These are phyloP conservation scores for Neocrepidodera transversa DNA, from an alignment of 2,888 invertebrate species.

Conservation along the genomic window DNA sequence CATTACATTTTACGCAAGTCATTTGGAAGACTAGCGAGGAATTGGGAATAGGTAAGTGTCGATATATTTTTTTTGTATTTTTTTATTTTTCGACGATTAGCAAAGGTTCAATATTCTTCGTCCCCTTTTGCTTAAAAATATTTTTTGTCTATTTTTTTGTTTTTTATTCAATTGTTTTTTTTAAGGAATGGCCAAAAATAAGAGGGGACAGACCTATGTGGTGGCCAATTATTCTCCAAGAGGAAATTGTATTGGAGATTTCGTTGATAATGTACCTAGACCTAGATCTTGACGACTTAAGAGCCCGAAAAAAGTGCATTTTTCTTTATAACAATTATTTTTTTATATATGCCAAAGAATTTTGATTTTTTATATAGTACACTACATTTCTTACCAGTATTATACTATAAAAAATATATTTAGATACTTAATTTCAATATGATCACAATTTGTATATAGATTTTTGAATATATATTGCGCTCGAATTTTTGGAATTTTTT, in stretches of 20 bases:
- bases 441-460: not conserved
- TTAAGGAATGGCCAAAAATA: slow-evolving; percentile 67
- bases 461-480: not conserved
- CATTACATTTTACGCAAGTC: slow-evolving; percentile 65
- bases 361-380: not conserved
- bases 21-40: slow-evolving; percentile 75
- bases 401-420: not conserved
- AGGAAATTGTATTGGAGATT: slow-evolving; percentile 79
- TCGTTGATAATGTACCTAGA: slow-evolving; percentile 72
- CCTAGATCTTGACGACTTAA: slow-evolving; percentile 54
- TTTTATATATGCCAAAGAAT: slow-evolving; percentile 19
- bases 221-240: slow-evolving; percentile 87
- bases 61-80: no score
- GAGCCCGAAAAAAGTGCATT: slow-evolving; percentile 34
- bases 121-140: no score
- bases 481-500: not conserved
- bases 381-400: not conserved
- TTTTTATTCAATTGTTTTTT: no score
- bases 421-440: not conserved
- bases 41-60: slow-evolving; percentile 70
- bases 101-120: no score
- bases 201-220: slow-evolving; percentile 80
- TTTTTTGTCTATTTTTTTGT: no score
- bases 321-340: slow-evolving; percentile 31
- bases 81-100: no score